These are phyloP conservation scores for Octodon degus DNA, from an alignment of 2,113 vertebrate species.

Conservation along the genomic window DNA sequence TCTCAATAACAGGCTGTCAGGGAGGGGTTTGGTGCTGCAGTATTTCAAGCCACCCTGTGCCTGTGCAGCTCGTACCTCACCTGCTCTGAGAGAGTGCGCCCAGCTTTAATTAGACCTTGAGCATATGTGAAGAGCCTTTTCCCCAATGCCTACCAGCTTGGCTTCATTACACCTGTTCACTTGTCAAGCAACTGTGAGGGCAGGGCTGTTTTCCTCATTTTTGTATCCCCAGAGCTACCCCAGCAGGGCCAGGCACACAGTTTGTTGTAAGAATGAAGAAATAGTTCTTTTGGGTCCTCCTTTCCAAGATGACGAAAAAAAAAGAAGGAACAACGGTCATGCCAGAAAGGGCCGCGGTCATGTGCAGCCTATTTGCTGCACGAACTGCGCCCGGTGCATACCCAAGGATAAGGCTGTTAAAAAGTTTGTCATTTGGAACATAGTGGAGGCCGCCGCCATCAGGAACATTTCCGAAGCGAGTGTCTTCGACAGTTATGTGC, in stretches of 20 bases:
- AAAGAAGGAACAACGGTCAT: no score
- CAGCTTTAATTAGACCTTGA: background rate
- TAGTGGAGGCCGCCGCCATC: no score
- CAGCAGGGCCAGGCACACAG: background rate
- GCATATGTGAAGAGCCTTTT: background rate
- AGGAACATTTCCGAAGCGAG: no score
- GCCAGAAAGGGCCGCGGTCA: no score
- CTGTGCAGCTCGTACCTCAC: background rate
- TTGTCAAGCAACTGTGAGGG: background rate
- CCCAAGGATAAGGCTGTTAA: no score
- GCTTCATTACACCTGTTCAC: background rate
- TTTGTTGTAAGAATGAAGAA: background rate
- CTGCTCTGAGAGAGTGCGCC: background rate
- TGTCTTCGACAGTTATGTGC: no score
- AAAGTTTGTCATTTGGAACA: no score
- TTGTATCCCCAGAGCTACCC: background rate
- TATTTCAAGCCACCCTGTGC: background rate
- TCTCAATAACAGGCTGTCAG: background rate
- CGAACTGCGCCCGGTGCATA: no score
- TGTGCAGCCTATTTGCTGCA: no score
- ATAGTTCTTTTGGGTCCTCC: background rate
- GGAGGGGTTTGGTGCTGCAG: background rate
- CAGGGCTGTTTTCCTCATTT: background rate
- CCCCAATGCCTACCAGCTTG: background rate
- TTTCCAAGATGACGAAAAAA: no score